Base-by-base conservation (phyloP, 2,888 invertebrate species). In the Balanococcus diminutus region DNA sequence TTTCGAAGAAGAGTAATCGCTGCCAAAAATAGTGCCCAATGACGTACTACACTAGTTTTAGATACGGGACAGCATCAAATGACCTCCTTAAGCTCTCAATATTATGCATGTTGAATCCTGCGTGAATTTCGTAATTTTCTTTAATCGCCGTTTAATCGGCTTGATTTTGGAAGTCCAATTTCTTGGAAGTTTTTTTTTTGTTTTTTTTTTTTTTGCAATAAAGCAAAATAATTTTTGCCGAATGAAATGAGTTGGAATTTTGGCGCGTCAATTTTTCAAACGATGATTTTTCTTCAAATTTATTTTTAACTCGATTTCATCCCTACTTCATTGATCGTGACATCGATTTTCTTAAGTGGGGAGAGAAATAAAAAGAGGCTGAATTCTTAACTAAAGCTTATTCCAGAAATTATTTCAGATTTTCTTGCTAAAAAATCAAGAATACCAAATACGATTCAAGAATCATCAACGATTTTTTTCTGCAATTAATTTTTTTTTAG, bases 31-130 rank as follows among this genome's bases (percentile, higher is more conserved):
- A 86, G 86, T 82, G 86, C 81, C 72, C 56, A 39, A 86, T 82
- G 86, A 81, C 82, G 86, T 84, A 84, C 84, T 84, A 84, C 84
- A 75, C 86, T 86, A 56, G 61, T 86, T 86, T 86, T 86, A 86
- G 86, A 86, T 81, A 82, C 86, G 81, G 81, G 67, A 82, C 67
- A 81, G 86, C 86, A 86, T 86, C 86, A 86, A 86, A 86, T 86
- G 86, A 86, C 86, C 86, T 86, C 82, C 67, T 84, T 84, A 84
- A 84, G 46, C 28, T 46, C 56, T 56, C 81, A 42, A 81, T 81
- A 46, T 81, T 42, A 81, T 81, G 46, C 42, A 81, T 36, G 81
- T 81, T 39, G 19, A 81, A 75, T 75, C 32, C 81, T 46, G 42
- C 3, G 19, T 42, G 4, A 28, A 81, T 42, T 81, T 42, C 46